A percentile compares a stretch with the other conserved stretches of the same genome.
Evolutionary conservation across 2,113 vertebrate genomes (phyloP).

Genomic region (Castor canadensis): DNA sequence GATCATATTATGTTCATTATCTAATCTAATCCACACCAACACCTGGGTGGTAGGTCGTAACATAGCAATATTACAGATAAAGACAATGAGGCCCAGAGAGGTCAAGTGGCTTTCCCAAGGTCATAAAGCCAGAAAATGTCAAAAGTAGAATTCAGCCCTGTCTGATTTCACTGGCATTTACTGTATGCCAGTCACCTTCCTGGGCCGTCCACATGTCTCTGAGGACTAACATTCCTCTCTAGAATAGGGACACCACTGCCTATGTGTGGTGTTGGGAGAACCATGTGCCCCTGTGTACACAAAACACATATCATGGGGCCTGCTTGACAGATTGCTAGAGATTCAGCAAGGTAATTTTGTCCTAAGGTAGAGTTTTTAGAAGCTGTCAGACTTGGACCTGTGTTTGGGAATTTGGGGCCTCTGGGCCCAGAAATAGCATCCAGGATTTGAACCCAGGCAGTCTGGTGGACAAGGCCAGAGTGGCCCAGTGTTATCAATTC

Average conservation of each 20-base stretch:
- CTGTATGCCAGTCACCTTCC: too few relatives aligned
- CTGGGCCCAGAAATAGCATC: background rate
- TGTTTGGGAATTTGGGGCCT: background rate
- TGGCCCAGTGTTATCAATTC: constrained; percentile 7
- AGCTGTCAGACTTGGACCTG: background rate
- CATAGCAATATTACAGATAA: background rate
- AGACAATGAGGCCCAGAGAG: background rate
- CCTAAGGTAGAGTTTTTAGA: background rate
- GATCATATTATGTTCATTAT: background rate
- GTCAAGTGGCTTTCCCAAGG: background rate
- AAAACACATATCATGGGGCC: background rate
- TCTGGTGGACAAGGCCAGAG: background rate
- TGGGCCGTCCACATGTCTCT: background rate
- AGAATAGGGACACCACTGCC: background rate
- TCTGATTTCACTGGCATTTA: too few relatives aligned
- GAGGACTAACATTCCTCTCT: background rate
- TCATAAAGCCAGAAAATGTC: background rate
- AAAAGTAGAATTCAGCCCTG: background rate
- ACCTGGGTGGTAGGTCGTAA: background rate
- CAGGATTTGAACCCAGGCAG: constrained; percentile 56
- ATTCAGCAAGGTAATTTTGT: background rate
- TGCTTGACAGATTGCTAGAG: background rate
- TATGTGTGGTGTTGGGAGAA: background rate
- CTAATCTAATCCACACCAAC: background rate
- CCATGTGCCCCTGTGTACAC: background rate